Evolutionary conservation across 2,113 vertebrate species (phyloP), one percentile per base, ranked within the genome.

Genomic region (Delphinapterus leucas): DNA sequence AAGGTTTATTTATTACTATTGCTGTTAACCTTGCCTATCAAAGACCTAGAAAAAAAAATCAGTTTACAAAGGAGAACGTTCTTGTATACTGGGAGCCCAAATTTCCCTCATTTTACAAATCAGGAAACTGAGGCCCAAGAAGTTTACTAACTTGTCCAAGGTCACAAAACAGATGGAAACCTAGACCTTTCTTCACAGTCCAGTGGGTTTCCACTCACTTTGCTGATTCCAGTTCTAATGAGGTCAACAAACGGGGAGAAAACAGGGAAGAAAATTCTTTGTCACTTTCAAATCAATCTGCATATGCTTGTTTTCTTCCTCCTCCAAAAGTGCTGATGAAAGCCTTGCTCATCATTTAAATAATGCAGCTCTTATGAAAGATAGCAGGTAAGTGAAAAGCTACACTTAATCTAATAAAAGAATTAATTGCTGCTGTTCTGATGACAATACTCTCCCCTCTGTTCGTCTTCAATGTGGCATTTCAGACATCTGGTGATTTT

Each of bases 401-500:
- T 31, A 13, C 31, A 20, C 17, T 14, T 21, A 8, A 21, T 38
- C 95, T 94, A 95, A 85, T 25, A 71, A 83, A 82, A 28, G 17
- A 25, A 85, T 88, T 92, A 53, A 95, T 90, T 92, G 58, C 58
- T 93, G 81, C 61, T 1, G 6, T n/a, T 41, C 93, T 60, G 58
- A 87, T 58, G 88, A 68, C 58, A 83, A 33, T 41, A 7, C 14
- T 25, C 15, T 90, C 12, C 63, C 53, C 84, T 86, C 63, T 74
- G 96, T 92, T 95, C 97, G 96, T 91, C 95, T 97, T 33, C 65
- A 92, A 7, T 58, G 41, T 17, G 44, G 31, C 31, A 67, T 93
- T 14, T 11, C 58, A 85, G 90, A 36, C 41, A 88, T 5, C 13
- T 9, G 36, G 21, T 12, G 61, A 25, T 49, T 73, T 84, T 44